Percentiles rank a stretch among this genome's conserved stretches.
These are phyloP conservation scores for Pseudomyrmex pallidus DNA, from an alignment of 1,140 invertebrate species.

Conservation along the genomic window DNA sequence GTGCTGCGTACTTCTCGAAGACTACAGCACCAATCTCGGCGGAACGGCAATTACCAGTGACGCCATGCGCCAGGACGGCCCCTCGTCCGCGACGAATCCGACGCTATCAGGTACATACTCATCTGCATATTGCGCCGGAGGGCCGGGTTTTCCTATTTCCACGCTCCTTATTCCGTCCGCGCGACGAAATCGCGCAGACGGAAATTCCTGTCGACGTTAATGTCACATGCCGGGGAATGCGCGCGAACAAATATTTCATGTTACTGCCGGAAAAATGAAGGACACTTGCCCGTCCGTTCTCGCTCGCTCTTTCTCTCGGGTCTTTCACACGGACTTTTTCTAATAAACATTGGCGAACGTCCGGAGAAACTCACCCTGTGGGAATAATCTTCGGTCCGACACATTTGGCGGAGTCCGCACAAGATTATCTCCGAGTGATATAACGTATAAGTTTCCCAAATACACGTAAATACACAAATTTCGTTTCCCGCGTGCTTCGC, in stretches of 20 bases:
- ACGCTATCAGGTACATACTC: conserved; percentile 68
- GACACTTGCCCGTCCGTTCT: conserved; percentile 11
- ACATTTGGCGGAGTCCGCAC: neutral
- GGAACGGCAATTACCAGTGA: conserved; percentile 79
- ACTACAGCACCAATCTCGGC: conserved; percentile 80
- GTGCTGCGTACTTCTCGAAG: conserved; percentile 83
- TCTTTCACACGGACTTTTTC: neutral
- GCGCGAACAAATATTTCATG: conserved; percentile 37
- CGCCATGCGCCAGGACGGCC: conserved; percentile 78
- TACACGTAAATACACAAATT: neutral
- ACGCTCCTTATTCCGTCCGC: neutral
- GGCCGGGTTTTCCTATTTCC: conserved; percentile 48
- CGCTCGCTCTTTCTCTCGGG: too few relatives aligned
- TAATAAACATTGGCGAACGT: conserved; percentile 22
- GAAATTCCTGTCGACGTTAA: conserved; percentile 35
- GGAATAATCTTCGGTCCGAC: neutral
- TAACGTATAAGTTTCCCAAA: neutral
- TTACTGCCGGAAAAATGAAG: conserved; percentile 48
- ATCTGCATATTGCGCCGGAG: conserved; percentile 23
- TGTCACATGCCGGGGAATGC: conserved; percentile 46
- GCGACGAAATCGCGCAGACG: conserved; percentile 1
- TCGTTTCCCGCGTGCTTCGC: neutral
- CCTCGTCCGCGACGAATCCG: conserved; percentile 74
- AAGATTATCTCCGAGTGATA: neutral
- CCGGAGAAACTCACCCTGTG: neutral